Percentiles rank a stretch among this genome's conserved stretches.
Evolutionary conservation across 1,140 invertebrate genomes (phyloP).

Genomic region (Apocrypta bakeri): DNA sequence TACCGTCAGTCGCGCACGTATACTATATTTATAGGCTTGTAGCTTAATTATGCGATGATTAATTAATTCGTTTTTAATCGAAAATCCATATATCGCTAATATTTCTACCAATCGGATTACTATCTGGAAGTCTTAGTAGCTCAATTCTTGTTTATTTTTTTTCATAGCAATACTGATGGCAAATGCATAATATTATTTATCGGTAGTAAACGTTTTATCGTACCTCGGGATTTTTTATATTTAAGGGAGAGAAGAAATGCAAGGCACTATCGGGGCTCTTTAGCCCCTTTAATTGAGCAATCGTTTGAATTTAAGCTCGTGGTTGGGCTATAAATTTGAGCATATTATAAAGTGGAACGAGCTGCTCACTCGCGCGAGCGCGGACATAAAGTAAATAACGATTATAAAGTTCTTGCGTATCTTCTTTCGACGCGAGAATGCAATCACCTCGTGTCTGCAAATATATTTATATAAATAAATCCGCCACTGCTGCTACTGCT

Average conservation of each 20-base stretch:
- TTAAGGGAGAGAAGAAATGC: background rate
- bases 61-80: slow-evolving; percentile 30
- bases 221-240: background rate
- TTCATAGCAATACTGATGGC: background rate
- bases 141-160: too few species aligned
- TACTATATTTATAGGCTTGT: background rate
- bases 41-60: slow-evolving; percentile 15
- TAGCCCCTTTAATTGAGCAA: background rate
- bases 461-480: slow-evolving; percentile 4
- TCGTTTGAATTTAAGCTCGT: background rate
- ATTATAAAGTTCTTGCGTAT: background rate
- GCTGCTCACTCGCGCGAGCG: too few species aligned
- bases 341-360: background rate
- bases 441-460: background rate
- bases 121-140: too few species aligned
- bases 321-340: background rate
- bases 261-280: background rate
- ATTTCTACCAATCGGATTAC: too few species aligned
- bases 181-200: background rate
- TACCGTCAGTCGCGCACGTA: background rate
- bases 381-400: background rate
- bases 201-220: background rate
- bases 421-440: background rate
- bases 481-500: too few species aligned
- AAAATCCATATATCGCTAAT: background rate